These are phyloP conservation scores for Caprella mutica DNA, from an alignment of 2,888 invertebrate genomes.

Conservation along the genomic window DNA sequence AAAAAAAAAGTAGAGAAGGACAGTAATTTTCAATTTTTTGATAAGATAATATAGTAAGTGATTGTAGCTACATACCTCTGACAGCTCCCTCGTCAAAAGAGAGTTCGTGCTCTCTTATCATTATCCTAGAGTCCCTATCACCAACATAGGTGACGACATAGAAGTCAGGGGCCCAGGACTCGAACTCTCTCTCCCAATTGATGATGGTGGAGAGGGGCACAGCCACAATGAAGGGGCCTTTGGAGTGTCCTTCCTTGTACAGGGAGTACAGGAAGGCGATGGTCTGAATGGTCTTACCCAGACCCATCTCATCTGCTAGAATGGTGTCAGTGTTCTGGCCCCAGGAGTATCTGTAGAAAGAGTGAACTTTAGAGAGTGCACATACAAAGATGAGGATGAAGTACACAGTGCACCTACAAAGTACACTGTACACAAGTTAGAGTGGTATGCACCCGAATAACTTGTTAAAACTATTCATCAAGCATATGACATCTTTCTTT, in stretches of 20 bases:
- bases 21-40: too few relatives aligned
- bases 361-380: background rate
- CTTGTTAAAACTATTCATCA: too few relatives aligned
- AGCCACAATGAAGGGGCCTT: constrained; percentile 87
- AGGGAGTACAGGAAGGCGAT: constrained; percentile 96
- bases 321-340: constrained; percentile 93
- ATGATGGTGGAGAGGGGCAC: constrained; percentile 98
- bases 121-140: constrained; percentile 65
- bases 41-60: too few relatives aligned
- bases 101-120: constrained; percentile 86
- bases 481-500: too few relatives aligned
- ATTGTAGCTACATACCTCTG: too few relatives aligned
- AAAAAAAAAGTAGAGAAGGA: too few relatives aligned
- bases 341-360: constrained; percentile 59
- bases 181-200: constrained; percentile 99
- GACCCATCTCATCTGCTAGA: constrained; percentile 97
- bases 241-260: constrained; percentile 95
- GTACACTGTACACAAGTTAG: too few relatives aligned
- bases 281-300: constrained; percentile 99
- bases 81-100: constrained; percentile 93
- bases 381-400: background rate
- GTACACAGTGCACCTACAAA: background rate
- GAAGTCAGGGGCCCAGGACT: constrained; percentile 98
- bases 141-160: constrained; percentile 81
- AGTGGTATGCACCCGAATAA: too few relatives aligned